Evolutionary conservation across 2,888 invertebrate genomes (phyloP).

Genomic region (Melinaea menophilus): DNA sequence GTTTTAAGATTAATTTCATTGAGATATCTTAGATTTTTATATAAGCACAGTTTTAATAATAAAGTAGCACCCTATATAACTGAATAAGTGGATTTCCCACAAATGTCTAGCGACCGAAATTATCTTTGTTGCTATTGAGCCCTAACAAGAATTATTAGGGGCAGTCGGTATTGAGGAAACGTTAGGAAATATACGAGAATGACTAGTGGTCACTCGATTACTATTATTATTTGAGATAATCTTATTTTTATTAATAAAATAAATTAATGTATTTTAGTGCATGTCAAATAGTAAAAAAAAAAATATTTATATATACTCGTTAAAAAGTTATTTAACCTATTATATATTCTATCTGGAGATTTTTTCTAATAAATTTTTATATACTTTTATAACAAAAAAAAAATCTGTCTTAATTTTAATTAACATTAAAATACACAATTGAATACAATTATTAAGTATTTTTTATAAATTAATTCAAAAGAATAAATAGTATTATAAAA

Average conservation of each 20-base stretch:
- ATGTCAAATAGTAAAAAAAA: no score
- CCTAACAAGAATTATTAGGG: slow-evolving; percentile 62
- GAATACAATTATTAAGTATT: no score
- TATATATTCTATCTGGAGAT: no score
- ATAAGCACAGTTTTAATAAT: not conserved
- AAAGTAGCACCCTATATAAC: slow-evolving; percentile 25
- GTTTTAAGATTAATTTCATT: not conserved
- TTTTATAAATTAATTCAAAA: no score
- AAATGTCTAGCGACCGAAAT: slow-evolving; percentile 53
- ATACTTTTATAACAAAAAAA: no score
- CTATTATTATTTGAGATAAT: slow-evolving; percentile 49
- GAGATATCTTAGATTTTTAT: not conserved
- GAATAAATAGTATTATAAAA: no score
- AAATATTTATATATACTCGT: no score
- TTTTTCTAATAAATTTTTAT: no score
- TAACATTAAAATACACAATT: no score
- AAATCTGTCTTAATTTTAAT: no score
- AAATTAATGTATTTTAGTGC: no score
- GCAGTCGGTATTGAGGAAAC: slow-evolving; percentile 40
- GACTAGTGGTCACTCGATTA: slow-evolving; percentile 47
- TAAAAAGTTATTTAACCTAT: no score
- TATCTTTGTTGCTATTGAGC: slow-evolving; percentile 60
- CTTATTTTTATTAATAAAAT: slow-evolving; percentile 33
- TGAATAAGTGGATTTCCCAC: slow-evolving; percentile 51
- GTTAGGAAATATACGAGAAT: slow-evolving; percentile 47